These are phyloP conservation scores for Plodia interpunctella DNA, from an alignment of 1,140 invertebrate species.

Conservation along the genomic window DNA sequence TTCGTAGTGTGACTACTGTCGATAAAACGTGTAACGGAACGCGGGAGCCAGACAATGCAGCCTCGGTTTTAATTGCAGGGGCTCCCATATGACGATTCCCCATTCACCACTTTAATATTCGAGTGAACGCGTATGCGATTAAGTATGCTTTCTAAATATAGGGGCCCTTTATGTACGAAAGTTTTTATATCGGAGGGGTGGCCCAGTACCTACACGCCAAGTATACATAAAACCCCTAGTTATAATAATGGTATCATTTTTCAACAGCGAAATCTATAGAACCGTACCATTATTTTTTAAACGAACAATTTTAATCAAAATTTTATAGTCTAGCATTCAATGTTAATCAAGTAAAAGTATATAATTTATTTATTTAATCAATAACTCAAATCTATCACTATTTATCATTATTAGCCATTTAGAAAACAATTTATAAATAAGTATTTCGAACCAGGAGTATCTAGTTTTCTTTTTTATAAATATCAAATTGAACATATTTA, in stretches of 20 bases:
- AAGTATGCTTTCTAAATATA: constrained; percentile 70
- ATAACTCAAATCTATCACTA: no score
- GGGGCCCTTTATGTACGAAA: constrained; percentile 55
- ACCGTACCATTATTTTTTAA: constrained; percentile 14
- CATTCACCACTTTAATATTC: constrained; percentile 70
- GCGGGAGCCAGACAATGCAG: constrained; percentile 49
- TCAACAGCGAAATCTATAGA: constrained; percentile 39
- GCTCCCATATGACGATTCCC: constrained; percentile 64
- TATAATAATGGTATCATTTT: constrained; percentile 46
- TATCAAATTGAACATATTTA: no score
- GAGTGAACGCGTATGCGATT: constrained; percentile 60
- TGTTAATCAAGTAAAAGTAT: no score
- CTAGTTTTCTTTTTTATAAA: no score
- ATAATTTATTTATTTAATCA: no score
- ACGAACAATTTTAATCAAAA: no score
- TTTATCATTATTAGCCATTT: no score
- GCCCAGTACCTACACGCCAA: constrained; percentile 51
- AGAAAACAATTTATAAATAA: no score
- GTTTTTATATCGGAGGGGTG: constrained; percentile 62
- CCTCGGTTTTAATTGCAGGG: constrained; percentile 51
- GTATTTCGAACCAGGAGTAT: no score
- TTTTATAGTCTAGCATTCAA: no score
- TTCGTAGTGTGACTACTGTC: constrained; percentile 15
- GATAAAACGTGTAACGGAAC: constrained; percentile 47
- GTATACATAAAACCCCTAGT: constrained; percentile 57